Evolutionary conservation across 2,888 invertebrate species (phyloP).

Genomic region (Athripsodes cinereus): DNA sequence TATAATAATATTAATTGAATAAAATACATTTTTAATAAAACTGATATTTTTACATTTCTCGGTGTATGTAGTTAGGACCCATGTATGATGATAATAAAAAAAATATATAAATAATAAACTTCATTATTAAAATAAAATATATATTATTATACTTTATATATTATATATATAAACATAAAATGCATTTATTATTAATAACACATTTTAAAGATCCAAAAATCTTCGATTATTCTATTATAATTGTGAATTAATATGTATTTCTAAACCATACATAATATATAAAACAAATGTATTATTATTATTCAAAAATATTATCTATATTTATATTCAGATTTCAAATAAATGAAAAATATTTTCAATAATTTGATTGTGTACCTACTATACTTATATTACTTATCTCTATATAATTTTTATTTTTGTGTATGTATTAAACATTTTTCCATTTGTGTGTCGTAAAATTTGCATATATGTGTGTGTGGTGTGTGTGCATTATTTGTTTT

Average conservation of each 20-base stretch:
- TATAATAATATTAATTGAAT: slow-evolving; percentile 8
- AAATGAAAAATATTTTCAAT: background rate
- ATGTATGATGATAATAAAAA: background rate
- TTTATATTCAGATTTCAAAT: slow-evolving; percentile 1
- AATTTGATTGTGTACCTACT: background rate
- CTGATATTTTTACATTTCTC: slow-evolving; percentile 28
- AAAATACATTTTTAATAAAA: slow-evolving; percentile 29
- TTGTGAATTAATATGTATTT: background rate
- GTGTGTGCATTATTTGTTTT: too few relatives aligned
- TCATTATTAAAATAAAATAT: too few relatives aligned
- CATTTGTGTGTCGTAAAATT: too few relatives aligned
- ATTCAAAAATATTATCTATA: background rate
- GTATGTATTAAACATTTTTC: too few relatives aligned
- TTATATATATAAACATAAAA: background rate
- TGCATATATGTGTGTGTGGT: too few relatives aligned
- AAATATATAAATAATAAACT: background rate
- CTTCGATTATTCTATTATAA: background rate
- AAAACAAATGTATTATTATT: background rate
- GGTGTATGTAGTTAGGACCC: slow-evolving; percentile 26
- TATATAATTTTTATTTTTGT: background rate
- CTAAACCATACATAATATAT: background rate
- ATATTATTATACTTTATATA: background rate
- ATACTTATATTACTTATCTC: background rate
- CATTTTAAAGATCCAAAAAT: slow-evolving; percentile 4
- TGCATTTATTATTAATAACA: background rate